Evolutionary conservation across 2,797 vertebrate genomes (phyloP), one percentile per base, ranked within the genome.

Genomic region (Channallabes apus): DNA sequence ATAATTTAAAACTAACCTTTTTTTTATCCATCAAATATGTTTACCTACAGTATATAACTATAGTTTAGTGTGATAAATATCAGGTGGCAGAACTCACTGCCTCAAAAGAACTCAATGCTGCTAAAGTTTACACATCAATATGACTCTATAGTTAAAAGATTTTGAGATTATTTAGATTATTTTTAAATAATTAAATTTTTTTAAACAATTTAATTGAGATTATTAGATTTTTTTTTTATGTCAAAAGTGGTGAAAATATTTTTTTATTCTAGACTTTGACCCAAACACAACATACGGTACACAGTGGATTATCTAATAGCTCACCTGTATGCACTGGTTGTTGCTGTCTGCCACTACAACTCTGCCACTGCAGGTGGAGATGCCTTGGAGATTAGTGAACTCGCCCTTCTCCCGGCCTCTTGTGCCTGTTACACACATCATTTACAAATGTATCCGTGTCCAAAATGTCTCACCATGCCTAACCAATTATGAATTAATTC

Each of bases 341-440:
- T 99, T 99, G 94, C 98, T 99, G 93, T 99, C 98, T 0, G 98
- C 98, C 88, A 99, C 97, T 77, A 99, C 96, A 38, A 99, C 98
- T 84, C 97, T 95, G 83, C 97, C 97, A 0, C 93, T 96, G 84
- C 94, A 97, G 15, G 98, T 94, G 0, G 97, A 98, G 90, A 99
- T 98, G 58, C 97, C 98, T 91, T 99, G 98, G 29, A 99, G 94
- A 89, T 99, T 99, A 86, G 97, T 99, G 92, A 99, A 99, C 93
- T 99, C 98, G 0, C 98, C 98, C 86, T 97, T 98, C 89, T 99
- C 97, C 89, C 98, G 95, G 32, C 98, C 98, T 0, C 97, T 95
- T 24, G 95, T 95, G 27, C 98, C 98, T 99, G 89, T 9, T 71
- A 73, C 8, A 68, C 24, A 69, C 32, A 41, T 3, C 17, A 51